Percentiles rank a stretch among this genome's conserved stretches.
Conservation (phyloP, 2,888 invertebrate genomes). For the Trilocha varians region DNA sequence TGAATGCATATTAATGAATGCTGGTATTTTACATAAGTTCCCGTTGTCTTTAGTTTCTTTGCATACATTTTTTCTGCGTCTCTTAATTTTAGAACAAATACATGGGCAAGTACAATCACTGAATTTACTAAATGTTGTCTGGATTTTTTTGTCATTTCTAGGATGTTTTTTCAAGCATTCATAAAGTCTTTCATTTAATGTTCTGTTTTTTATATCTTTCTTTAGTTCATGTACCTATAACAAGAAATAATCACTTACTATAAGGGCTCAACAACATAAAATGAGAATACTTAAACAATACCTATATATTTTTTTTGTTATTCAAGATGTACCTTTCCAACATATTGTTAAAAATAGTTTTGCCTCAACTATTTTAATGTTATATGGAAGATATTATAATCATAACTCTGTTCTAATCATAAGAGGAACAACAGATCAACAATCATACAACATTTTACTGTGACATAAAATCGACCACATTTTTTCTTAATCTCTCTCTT, state of each 20-base stretch:
- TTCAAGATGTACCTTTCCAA: too few species aligned
- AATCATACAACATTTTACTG: too few species aligned
- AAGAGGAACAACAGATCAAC: too few species aligned
- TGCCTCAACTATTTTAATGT: too few species aligned
- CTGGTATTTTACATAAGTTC: conserved; percentile 21
- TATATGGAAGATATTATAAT: too few species aligned
- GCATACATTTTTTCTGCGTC: conserved; percentile 20
- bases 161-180: conserved; percentile 43
- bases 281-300: too few species aligned
- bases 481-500: too few species aligned
- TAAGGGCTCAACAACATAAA: too few species aligned
- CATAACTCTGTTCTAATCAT: too few species aligned
- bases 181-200: conserved; percentile 43
- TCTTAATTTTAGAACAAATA: conserved; percentile 35
- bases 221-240: conserved; percentile 54
- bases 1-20: conserved; percentile 20
- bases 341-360: too few species aligned
- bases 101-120: conserved; percentile 43
- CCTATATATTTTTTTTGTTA: too few species aligned
- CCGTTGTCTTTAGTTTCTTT: conserved; percentile 3
- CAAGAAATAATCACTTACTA: background rate
- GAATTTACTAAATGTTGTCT: conserved; percentile 24
- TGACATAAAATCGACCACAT: too few species aligned
- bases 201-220: conserved; percentile 46
- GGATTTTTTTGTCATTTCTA: conserved; percentile 45